Conservation (phyloP, 2,797 vertebrate genomes). For the Florisuga fusca region DNA sequence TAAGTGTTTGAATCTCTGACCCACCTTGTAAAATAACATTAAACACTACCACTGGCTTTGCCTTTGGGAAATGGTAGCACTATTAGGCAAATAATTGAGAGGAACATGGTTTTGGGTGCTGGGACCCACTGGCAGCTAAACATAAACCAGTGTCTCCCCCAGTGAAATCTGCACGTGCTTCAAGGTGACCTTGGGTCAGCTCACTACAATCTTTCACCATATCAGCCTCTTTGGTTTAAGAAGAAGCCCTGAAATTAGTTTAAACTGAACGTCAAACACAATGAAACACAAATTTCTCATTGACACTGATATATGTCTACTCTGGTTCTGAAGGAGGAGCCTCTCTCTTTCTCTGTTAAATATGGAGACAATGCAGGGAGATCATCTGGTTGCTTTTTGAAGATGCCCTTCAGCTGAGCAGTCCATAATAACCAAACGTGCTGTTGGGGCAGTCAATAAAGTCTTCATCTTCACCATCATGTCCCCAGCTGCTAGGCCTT, state of each 20-base stretch:
- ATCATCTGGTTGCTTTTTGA: not conserved
- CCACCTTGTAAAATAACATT: not conserved
- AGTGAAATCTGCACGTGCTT: not conserved
- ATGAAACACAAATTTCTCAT: not conserved
- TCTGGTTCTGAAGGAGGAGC: not conserved
- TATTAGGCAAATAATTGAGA: not conserved
- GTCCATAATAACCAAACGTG: not conserved
- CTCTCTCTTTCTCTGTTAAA: not conserved
- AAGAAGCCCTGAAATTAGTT: not conserved
- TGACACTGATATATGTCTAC: not conserved
- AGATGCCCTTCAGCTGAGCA: not conserved
- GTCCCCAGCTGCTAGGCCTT: not conserved
- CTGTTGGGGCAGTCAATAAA: not conserved
- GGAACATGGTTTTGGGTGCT: not conserved
- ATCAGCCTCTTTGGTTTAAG: not conserved
- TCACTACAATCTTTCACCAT: not conserved
- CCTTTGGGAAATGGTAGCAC: not conserved
- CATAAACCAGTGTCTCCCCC: not conserved
- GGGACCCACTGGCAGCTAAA: not conserved
- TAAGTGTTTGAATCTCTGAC: not conserved
- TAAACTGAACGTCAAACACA: not conserved
- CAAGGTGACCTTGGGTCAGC: not conserved
- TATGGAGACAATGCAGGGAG: not conserved
- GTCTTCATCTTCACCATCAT: not conserved
- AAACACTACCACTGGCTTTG: not conserved